Conservation (phyloP, 2,888 invertebrate species). For the Deroplatys truncata region DNA sequence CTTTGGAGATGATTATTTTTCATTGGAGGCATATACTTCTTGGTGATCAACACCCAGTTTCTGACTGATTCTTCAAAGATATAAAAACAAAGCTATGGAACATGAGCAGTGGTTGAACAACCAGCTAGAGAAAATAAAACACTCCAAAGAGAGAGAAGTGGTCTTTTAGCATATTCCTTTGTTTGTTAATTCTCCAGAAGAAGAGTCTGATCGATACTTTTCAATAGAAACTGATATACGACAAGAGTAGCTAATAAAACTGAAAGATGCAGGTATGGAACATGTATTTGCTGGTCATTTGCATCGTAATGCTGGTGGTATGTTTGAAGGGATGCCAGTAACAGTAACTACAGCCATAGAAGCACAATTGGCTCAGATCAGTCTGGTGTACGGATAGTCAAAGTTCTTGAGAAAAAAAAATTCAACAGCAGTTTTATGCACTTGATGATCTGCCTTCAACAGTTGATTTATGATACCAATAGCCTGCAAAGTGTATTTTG, state of each 20-base stretch:
- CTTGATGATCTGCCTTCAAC: constrained; percentile 37
- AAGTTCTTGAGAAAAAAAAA: constrained; percentile 39
- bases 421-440: constrained; percentile 44
- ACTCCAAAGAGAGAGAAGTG: constrained; percentile 38
- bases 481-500: not conserved
- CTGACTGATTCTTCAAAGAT: constrained; percentile 39
- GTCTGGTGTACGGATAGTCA: constrained; percentile 46
- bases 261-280: constrained; percentile 43
- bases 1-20: constrained; percentile 49
- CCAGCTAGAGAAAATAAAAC: constrained; percentile 36
- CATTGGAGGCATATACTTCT: constrained; percentile 46
- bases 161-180: constrained; percentile 49
- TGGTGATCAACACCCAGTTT: constrained; percentile 49
- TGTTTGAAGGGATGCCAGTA: constrained; percentile 43
- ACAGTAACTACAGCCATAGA: constrained; percentile 50
- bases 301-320: constrained; percentile 47
- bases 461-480: not conserved
- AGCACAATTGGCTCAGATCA: constrained; percentile 43
- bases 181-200: constrained; percentile 42
- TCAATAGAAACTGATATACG: constrained; percentile 40
- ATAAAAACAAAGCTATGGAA: constrained; percentile 38
- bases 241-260: constrained; percentile 41
- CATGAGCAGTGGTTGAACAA: constrained; percentile 46
- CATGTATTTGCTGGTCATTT: constrained; percentile 50
- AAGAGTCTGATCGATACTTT: constrained; percentile 41